A percentile compares a stretch with the other conserved stretches of the same genome.
Conservation (phyloP, 2,888 invertebrate genomes). For the Calliscelio sp. region DNA sequence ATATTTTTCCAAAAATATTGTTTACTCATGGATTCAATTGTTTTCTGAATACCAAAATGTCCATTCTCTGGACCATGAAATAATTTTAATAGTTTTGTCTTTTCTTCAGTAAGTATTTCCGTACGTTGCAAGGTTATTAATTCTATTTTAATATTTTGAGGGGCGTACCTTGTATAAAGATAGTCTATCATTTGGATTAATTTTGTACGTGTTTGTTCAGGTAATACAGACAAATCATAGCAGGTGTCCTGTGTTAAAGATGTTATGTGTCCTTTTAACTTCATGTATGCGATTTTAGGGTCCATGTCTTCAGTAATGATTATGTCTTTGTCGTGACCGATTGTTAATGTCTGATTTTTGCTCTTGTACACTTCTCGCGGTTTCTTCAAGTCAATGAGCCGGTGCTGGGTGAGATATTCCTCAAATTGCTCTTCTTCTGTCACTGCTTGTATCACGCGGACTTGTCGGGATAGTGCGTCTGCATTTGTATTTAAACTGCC, state of each 20-base stretch:
- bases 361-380: neutral
- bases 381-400: neutral
- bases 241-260: neutral
- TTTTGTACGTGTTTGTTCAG: constrained; percentile 2
- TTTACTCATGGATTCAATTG: neutral
- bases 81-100: neutral
- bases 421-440: constrained; percentile 17
- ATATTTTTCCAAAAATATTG: constrained; percentile 14
- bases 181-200: neutral
- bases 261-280: constrained; percentile 1
- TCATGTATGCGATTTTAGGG: constrained; percentile 11
- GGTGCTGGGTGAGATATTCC: neutral
- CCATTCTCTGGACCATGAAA: constrained; percentile 3
- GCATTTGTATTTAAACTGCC: constrained; percentile 16
- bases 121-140: neutral
- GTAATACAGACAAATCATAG: constrained; percentile 5
- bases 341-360: neutral
- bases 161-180: neutral
- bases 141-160: neutral
- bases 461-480: constrained; percentile 22
- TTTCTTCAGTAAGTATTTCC: neutral
- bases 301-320: constrained; percentile 6
- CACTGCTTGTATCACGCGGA: neutral
- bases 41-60: constrained; percentile 3
- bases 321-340: neutral